These are phyloP conservation scores for Portevinia maculata DNA, from an alignment of 2,888 invertebrate genomes.

Conservation along the genomic window DNA sequence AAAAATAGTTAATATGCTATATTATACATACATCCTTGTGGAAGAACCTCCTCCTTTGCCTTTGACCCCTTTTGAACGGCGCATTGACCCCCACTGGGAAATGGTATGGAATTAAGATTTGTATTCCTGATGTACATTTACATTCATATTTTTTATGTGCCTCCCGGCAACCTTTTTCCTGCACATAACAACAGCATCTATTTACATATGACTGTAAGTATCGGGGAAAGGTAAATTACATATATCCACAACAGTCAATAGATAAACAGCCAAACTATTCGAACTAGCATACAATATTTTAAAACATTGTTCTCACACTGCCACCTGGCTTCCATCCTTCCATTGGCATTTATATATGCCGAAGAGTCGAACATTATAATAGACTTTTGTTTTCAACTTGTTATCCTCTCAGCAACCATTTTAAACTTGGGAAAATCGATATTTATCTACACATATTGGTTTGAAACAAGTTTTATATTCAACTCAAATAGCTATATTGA, in stretches of 20 bases:
- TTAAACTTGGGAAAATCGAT: slow-evolving; percentile 28
- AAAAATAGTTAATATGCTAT: no score
- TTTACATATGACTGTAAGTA: background rate
- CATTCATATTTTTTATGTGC: no score
- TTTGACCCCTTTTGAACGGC: no score
- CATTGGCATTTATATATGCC: no score
- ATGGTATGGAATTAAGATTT: no score
- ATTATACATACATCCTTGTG: no score
- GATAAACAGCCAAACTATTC: slow-evolving; percentile 23
- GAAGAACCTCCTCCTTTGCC: no score
- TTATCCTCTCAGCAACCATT: background rate
- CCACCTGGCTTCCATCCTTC: background rate
- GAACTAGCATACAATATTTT: slow-evolving; percentile 6
- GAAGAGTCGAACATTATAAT: background rate
- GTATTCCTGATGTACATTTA: no score
- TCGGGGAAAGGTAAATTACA: background rate
- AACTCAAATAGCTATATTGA: slow-evolving; percentile 1
- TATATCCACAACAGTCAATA: background rate
- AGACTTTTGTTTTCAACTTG: background rate
- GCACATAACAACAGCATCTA: background rate
- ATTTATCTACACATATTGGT: slow-evolving; percentile 10
- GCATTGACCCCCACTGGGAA: background rate
- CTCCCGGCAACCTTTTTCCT: background rate
- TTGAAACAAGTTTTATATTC: background rate
- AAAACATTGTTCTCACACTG: background rate